phyloP scores from a whole-genome alignment of 2,888 invertebrate genomes.

The Ormyrus thymus region DNA sequence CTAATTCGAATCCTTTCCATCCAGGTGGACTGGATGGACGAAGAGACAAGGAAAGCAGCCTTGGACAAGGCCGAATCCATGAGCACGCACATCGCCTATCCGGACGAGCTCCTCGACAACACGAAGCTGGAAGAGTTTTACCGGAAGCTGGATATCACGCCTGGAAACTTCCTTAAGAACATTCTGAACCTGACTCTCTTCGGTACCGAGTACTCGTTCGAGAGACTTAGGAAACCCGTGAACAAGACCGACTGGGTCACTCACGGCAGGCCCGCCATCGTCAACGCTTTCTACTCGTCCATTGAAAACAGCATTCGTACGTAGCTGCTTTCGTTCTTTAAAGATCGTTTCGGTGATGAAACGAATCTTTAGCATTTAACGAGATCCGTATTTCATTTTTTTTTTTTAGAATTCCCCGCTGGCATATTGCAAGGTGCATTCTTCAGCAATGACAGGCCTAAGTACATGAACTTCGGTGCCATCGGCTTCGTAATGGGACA shows the following conservation, averaged over 20 bases:
- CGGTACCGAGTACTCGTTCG: conserved; percentile 76
- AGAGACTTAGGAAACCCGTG: conserved; percentile 76
- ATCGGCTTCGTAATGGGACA: conserved; percentile 94
- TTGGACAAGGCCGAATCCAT: conserved; percentile 88
- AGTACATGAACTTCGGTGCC: conserved; percentile 93
- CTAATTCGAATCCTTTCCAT: neutral
- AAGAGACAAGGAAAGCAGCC: conserved; percentile 84
- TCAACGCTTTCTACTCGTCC: conserved; percentile 78
- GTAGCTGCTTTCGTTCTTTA: conserved; percentile 58
- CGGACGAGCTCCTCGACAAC: conserved; percentile 90
- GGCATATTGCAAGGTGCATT: conserved; percentile 94
- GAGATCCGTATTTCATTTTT: neutral
- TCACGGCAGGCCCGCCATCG: conserved; percentile 76
- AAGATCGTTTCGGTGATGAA: neutral
- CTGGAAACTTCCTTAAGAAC: conserved; percentile 75
- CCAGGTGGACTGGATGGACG: conserved; percentile 93
- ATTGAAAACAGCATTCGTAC: conserved; percentile 78
- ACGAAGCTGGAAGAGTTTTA: conserved; percentile 88
- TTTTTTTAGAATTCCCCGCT: conserved; percentile 88
- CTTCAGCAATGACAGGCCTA: conserved; percentile 90
- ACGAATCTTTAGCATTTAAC: neutral
- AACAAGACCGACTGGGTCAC: conserved; percentile 78
- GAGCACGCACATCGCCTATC: conserved; percentile 94
- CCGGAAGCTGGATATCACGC: conserved; percentile 74
- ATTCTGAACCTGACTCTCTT: conserved; percentile 76